phyloP scores from a whole-genome alignment of 2,797 vertebrate species.

The Lates japonicus region DNA sequence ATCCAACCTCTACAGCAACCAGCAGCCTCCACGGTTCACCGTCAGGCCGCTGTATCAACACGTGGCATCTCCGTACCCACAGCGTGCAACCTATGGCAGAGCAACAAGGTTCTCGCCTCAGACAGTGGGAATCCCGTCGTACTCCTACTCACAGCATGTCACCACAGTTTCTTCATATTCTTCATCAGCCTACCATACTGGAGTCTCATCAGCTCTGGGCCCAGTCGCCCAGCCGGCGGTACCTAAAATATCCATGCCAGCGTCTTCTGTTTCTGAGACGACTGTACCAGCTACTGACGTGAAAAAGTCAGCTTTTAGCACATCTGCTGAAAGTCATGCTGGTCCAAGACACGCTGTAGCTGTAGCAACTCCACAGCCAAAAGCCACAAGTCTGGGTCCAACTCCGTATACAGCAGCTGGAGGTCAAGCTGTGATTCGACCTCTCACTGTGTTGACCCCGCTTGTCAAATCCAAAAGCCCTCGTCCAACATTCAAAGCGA shows the following conservation, averaged over 20 bases:
- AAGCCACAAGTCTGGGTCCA: constrained; percentile 53
- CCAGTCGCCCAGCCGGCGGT: constrained; percentile 30
- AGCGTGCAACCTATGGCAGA: constrained; percentile 80
- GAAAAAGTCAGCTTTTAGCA: constrained; percentile 47
- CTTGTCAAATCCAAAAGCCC: constrained; percentile 76
- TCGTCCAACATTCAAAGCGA: constrained; percentile 82
- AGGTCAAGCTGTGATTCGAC: constrained; percentile 53
- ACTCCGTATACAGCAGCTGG: constrained; percentile 44
- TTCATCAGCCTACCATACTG: constrained; percentile 20
- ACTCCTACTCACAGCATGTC: constrained; percentile 60
- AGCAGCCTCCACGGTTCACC: constrained; percentile 77
- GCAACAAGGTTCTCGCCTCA: constrained; percentile 84
- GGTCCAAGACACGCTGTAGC: constrained; percentile 34
- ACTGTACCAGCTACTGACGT: constrained; percentile 44
- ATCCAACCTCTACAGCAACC: constrained; percentile 44
- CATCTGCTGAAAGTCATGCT: constrained; percentile 51
- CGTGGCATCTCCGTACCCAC: constrained; percentile 87
- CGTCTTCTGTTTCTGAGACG: constrained; percentile 33
- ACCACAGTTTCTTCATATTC: constrained; percentile 61
- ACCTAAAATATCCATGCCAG: constrained; percentile 36
- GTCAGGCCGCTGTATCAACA: constrained; percentile 84
- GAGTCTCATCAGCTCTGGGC: constrained; percentile 36
- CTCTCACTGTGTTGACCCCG: constrained; percentile 73
- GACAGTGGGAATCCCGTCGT: constrained; percentile 57
- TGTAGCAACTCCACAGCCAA: constrained; percentile 34